Evolutionary conservation across 2,888 invertebrate genomes (phyloP).

Genomic region (Liodrosophila aerea): DNA sequence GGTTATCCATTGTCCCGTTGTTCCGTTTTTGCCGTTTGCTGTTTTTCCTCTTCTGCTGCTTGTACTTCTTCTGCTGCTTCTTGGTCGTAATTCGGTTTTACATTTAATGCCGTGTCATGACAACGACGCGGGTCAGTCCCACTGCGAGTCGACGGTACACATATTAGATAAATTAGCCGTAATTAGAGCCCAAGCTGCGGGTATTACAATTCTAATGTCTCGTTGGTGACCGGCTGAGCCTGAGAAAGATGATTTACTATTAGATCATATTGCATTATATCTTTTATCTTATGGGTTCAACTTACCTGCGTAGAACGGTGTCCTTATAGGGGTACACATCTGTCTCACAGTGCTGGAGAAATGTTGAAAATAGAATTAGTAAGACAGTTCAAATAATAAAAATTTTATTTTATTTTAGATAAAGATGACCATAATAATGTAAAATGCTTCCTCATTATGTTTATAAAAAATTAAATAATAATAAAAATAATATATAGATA

Average conservation of each 20-base stretch:
- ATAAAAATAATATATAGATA: too few species aligned
- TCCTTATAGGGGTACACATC: too few species aligned
- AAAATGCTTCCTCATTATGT: too few species aligned
- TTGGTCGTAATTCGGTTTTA: slow-evolving; percentile 32
- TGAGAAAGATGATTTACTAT: not conserved
- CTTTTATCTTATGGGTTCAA: too few species aligned
- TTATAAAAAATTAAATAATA: too few species aligned
- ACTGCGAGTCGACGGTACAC: slow-evolving; percentile 42
- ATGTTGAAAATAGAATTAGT: too few species aligned
- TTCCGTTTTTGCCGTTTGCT: not conserved
- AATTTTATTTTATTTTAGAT: too few species aligned
- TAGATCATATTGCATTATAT: too few species aligned
- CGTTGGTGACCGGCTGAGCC: slow-evolving; percentile 11
- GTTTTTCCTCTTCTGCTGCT: slow-evolving; percentile 1
- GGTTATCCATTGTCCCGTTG: not conserved
- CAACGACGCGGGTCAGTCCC: slow-evolving; percentile 18
- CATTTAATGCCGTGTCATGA: slow-evolving; percentile 62
- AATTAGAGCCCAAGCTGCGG: slow-evolving; percentile 48
- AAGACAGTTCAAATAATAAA: too few species aligned
- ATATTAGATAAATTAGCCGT: slow-evolving; percentile 70
- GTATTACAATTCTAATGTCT: not conserved
- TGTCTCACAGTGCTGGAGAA: too few species aligned
- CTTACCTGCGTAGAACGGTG: too few species aligned
- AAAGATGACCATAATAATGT: too few species aligned
- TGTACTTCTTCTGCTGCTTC: slow-evolving; percentile 5